Conservation (phyloP, 2,113 vertebrate species). For the Nothoprocta perdicaria region DNA sequence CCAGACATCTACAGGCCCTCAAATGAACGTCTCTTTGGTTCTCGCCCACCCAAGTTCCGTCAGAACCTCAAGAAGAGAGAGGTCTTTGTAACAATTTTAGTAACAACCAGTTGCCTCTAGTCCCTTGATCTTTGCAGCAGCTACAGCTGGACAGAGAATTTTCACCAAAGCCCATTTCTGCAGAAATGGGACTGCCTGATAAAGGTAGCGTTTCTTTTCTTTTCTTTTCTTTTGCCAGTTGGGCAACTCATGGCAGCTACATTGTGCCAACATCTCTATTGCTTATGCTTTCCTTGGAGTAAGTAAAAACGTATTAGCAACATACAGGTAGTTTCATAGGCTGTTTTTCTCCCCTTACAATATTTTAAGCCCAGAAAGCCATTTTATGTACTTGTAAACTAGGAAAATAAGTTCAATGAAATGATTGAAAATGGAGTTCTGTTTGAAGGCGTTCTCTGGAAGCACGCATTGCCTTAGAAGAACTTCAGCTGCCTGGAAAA, state of each 20-base stretch:
- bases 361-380: background rate
- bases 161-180: background rate
- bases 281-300: background rate
- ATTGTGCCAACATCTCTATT: background rate
- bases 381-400: background rate
- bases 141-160: background rate
- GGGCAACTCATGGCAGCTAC: background rate
- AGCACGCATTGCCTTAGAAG: background rate
- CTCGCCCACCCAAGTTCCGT: background rate
- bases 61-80: background rate
- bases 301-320: background rate
- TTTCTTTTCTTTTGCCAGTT: too few species aligned
- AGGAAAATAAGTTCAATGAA: background rate
- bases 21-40: background rate
- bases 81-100: fast-evolving
- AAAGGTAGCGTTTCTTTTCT: background rate
- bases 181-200: background rate
- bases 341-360: background rate
- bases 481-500: background rate
- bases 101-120: background rate
- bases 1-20: background rate
- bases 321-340: background rate
- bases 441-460: background rate
- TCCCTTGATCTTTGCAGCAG: background rate
- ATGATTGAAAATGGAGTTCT: background rate